phyloP scores from a whole-genome alignment of 1,140 invertebrate species.

The Drosophila ambigua region DNA sequence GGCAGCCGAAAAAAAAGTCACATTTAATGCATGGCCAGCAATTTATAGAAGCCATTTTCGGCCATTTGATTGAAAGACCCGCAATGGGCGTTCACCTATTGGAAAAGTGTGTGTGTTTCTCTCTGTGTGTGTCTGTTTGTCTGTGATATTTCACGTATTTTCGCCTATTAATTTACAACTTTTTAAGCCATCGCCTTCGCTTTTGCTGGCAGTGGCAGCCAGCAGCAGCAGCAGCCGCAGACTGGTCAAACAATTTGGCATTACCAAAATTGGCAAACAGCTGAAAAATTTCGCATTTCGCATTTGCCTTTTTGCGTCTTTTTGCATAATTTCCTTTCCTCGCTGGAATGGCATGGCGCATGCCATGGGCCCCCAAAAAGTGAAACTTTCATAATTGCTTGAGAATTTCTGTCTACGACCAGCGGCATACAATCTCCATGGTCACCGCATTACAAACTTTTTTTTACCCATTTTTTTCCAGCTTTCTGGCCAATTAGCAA shows the following conservation, averaged over 20 bases:
- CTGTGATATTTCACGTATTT: constrained; percentile 63
- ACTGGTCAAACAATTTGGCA: constrained; percentile 60
- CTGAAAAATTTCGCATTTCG: constrained; percentile 62
- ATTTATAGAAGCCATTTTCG: constrained; percentile 77
- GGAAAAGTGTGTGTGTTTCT: constrained; percentile 32
- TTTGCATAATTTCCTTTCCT: constrained; percentile 68
- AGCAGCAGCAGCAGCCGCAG: constrained; percentile 34
- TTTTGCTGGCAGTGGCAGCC: constrained; percentile 23
- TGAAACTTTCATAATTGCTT: constrained; percentile 72
- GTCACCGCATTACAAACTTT: constrained; percentile 25
- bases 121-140: constrained; percentile 18
- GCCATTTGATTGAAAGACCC: constrained; percentile 73
- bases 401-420: constrained; percentile 63
- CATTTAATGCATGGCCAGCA: constrained; percentile 72
- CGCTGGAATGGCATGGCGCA: constrained; percentile 44
- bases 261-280: constrained; percentile 65
- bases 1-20: constrained; percentile 39
- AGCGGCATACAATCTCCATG: constrained; percentile 46
- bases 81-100: constrained; percentile 70
- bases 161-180: constrained; percentile 81
- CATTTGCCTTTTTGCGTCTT: constrained; percentile 41
- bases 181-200: constrained; percentile 57
- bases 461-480: constrained; percentile 40
- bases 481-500: constrained; percentile 74
- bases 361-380: constrained; percentile 62